phyloP scores from a whole-genome alignment of 2,113 vertebrate genomes.

The Baryphthengus martii region DNA sequence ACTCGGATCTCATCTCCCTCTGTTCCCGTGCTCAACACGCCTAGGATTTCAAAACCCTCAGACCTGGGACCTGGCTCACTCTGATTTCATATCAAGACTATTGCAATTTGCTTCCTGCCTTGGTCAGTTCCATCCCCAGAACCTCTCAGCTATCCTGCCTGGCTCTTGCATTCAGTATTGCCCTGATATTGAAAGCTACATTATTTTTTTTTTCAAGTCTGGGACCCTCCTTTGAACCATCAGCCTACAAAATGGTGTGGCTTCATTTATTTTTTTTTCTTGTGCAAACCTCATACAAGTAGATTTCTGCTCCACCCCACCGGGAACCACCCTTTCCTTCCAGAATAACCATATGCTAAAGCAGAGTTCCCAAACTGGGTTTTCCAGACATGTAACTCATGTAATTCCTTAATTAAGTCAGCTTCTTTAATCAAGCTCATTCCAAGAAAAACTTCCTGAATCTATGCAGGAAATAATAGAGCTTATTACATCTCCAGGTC shows the following conservation, averaged over 20 bases:
- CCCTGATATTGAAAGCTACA: neutral
- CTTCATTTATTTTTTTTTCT: neutral
- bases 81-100: neutral
- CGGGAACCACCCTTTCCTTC: neutral
- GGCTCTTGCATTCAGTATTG: neutral
- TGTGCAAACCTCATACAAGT: neutral
- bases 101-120: neutral
- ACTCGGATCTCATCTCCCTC: neutral
- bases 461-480: neutral
- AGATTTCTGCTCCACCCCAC: neutral
- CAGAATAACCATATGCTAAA: neutral
- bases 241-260: neutral
- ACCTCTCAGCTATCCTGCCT: neutral
- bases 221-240: neutral
- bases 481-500: neutral
- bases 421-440: neutral
- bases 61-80: rapidly evolving
- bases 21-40: neutral
- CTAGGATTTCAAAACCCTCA: neutral
- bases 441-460: neutral
- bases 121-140: neutral
- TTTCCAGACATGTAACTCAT: neutral
- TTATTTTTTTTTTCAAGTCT: neutral
- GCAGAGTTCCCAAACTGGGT: neutral
- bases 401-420: neutral